A percentile compares a stretch with the other conserved stretches of the same genome.
Evolutionary conservation across 2,888 invertebrate species (phyloP).

Genomic region (Branchipolynoe longqiensis): DNA sequence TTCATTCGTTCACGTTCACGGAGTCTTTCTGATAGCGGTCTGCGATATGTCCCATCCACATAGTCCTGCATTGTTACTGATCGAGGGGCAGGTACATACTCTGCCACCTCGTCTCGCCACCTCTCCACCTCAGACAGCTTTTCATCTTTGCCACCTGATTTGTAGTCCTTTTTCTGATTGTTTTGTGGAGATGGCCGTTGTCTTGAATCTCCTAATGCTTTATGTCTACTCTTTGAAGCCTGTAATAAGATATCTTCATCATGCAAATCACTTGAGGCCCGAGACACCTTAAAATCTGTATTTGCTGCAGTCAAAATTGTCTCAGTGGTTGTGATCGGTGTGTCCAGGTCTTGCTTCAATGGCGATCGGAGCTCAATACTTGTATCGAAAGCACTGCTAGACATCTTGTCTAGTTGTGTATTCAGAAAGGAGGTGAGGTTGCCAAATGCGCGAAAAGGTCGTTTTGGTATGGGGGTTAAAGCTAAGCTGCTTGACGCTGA

Average conservation of each 20-base stretch:
- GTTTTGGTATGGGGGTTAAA: constrained; percentile 4
- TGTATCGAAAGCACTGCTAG: constrained; percentile 74
- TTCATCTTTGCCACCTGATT: neutral
- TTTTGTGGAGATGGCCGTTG: neutral
- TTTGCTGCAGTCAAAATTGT: too few species aligned
- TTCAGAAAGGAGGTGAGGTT: constrained; percentile 65
- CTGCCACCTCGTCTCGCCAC: neutral
- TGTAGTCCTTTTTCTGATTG: neutral
- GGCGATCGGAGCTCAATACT: constrained; percentile 75
- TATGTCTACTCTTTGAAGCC: too few species aligned
- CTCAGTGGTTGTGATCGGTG: neutral
- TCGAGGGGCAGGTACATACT: neutral
- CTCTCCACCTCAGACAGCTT: neutral
- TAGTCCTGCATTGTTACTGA: constrained; percentile 46
- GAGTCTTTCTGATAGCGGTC: neutral
- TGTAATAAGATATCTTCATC: too few species aligned
- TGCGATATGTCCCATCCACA: constrained; percentile 11
- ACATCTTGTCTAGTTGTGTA: constrained; percentile 74
- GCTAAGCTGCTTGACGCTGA: constrained; percentile 6
- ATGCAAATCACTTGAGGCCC: too few species aligned
- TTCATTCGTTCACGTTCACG: constrained; percentile 5
- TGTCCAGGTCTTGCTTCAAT: constrained; percentile 51
- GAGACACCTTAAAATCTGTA: too few species aligned
- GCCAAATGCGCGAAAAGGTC: constrained; percentile 28
- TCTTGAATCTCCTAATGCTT: neutral